phyloP scores from a whole-genome alignment of 2,888 invertebrate genomes.

The Acrobasis suavella region DNA sequence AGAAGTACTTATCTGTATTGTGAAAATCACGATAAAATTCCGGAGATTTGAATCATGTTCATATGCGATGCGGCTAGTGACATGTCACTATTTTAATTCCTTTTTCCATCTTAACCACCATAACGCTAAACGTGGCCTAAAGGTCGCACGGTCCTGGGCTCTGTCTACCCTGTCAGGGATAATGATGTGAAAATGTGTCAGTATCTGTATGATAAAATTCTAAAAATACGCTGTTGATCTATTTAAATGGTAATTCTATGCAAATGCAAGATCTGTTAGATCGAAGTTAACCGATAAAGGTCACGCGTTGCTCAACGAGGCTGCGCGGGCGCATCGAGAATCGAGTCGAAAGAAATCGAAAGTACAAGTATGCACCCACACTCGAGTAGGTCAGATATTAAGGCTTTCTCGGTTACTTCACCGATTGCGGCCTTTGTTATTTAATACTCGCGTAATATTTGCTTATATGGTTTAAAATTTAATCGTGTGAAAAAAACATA shows the following conservation, averaged over 20 bases:
- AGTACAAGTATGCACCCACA: conserved; percentile 54
- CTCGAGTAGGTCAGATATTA: conserved; percentile 54
- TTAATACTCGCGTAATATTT: conserved; percentile 46
- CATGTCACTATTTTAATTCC: no score
- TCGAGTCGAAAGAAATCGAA: conserved; percentile 59
- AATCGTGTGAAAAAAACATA: conserved; percentile 21
- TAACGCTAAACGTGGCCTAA: no score
- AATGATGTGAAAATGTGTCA: no score
- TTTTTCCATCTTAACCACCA: no score
- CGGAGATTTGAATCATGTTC: no score
- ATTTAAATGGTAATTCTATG: conserved; percentile 33
- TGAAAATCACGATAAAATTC: neutral
- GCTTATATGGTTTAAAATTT: conserved; percentile 34
- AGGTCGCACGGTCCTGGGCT: no score
- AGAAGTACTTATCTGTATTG: neutral
- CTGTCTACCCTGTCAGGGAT: no score
- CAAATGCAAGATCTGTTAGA: conserved; percentile 36
- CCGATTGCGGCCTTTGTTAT: conserved; percentile 59
- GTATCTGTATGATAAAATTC: no score
- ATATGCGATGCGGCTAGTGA: no score
- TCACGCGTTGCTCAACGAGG: conserved; percentile 52
- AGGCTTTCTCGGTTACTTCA: conserved; percentile 65
- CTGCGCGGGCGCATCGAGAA: conserved; percentile 44
- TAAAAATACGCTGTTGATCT: conserved; percentile 19
- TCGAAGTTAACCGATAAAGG: conserved; percentile 49